Evolutionary conservation across 2,888 invertebrate species (phyloP), one percentile per base, ranked within the genome.

Genomic region (Gymnosoma rotundatum): DNA sequence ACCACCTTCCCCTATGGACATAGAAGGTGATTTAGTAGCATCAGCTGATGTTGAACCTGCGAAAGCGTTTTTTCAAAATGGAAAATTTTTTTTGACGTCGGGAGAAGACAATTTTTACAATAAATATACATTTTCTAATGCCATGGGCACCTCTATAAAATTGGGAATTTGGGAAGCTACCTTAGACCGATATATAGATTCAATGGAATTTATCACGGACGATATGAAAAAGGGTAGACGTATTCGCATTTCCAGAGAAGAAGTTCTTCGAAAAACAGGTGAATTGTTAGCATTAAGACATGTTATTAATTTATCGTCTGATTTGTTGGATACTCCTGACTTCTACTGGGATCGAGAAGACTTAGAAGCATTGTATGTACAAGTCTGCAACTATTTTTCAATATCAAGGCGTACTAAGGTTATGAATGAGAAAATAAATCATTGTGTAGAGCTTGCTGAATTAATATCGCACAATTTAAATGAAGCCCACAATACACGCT

Each of bases 281-380:
- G 97, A 98, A 93, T 91, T 98, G 21, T 98, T 98, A 91, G 96
- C 97, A 0, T 93, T 98, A 42, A 94, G 98, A 6, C 98, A 98
- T 92, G 94, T 96, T 21, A 95, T 99, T 73, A 99, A 98, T 92
- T 93, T 99, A 86, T 97, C 98, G 87, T 98, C 98, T 0, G 98
- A 99, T 92, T 93, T 99, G 58, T 93, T 99, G 86, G 98, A 98
- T 91, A 97, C 97, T 0, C 98, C 99, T 0, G 99, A 99, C 93
- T 98, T 98, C 93, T 99, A 99, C 93, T 99, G 99, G 99, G 99
- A 99, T 89, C 94, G 98, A 73, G 98, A 98, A 88, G 94, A 96
- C 74, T 93, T 99, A 42, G 99, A 99, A 93, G 93, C 93, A 0
- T 93, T 99, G 8, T 99, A 98, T 92, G 94, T 95, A 80, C 95